A percentile compares a stretch with the other conserved stretches of the same genome.
Evolutionary conservation across 2,113 vertebrate species (phyloP).

Genomic region (Pseudorhombus dupliciocellatus): DNA sequence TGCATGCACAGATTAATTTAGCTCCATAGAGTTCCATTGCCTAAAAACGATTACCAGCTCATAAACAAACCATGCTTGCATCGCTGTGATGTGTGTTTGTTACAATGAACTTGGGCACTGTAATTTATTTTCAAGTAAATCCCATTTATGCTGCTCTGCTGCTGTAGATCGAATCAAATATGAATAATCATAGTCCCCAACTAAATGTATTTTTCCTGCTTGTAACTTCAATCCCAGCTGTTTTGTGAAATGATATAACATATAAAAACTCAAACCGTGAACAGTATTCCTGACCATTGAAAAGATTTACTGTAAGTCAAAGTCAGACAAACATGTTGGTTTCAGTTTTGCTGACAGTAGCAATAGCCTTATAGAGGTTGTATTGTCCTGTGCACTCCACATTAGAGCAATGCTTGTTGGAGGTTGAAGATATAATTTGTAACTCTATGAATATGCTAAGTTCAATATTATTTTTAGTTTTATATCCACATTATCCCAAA

Average conservation of each 20-base stretch:
- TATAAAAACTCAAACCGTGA: not conserved
- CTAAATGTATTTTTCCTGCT: not conserved
- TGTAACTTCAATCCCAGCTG: not conserved
- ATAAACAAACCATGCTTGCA: not conserved
- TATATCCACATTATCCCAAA: no score
- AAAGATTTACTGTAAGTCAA: not conserved
- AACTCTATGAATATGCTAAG: no score
- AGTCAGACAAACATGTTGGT: no score
- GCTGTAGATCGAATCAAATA: not conserved
- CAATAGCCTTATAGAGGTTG: no score
- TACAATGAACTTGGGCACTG: not conserved
- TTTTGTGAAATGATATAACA: not conserved
- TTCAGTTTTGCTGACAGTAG: no score
- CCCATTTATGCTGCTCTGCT: not conserved
- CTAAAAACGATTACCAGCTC: not conserved
- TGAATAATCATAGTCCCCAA: not conserved
- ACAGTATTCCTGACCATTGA: no score
- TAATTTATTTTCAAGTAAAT: not conserved
- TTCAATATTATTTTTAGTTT: no score
- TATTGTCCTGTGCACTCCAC: no score
- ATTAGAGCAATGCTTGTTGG: no score
- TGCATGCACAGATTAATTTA: not conserved
- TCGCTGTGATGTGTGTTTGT: not conserved
- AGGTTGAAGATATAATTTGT: no score
- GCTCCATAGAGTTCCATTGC: not conserved